Evolutionary conservation across 2,113 vertebrate species (phyloP).

Genomic region (Carollia perspicillata): DNA sequence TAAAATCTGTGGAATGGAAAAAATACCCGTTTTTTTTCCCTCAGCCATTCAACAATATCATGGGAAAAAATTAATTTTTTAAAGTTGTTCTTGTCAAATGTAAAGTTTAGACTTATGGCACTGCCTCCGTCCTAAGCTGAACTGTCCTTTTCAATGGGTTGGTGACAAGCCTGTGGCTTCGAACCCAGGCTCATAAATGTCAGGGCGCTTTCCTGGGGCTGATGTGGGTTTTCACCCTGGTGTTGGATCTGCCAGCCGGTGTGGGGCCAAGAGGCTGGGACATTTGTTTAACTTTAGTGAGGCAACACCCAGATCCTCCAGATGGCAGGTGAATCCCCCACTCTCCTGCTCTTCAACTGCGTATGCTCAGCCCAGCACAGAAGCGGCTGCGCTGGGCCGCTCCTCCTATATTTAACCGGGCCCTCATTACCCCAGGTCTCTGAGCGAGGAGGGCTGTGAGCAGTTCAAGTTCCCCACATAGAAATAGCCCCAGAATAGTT

Average conservation of each 20-base stretch:
- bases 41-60: background rate
- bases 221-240: background rate
- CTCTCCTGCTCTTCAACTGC: background rate
- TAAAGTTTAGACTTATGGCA: background rate
- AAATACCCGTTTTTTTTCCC: background rate
- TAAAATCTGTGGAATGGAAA: background rate
- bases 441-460: conserved; percentile 70
- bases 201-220: background rate
- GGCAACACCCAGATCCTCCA: background rate
- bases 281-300: background rate
- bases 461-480: conserved; percentile 84
- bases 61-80: no score
- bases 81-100: background rate
- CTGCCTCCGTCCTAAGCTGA: background rate
- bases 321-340: background rate
- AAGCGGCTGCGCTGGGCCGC: conserved; percentile 71
- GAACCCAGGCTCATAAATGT: background rate
- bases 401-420: conserved; percentile 84
- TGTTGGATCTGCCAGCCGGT: background rate
- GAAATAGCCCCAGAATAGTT: conserved; percentile 90
- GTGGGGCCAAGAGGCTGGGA: background rate
- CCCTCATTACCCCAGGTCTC: conserved; percentile 56
- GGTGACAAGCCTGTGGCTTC: background rate
- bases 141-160: background rate
- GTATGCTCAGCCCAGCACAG: background rate